Evolutionary conservation across 1,140 invertebrate genomes (phyloP), one percentile per base, ranked within the genome.

Genomic region (Neodiprion lecontei): DNA sequence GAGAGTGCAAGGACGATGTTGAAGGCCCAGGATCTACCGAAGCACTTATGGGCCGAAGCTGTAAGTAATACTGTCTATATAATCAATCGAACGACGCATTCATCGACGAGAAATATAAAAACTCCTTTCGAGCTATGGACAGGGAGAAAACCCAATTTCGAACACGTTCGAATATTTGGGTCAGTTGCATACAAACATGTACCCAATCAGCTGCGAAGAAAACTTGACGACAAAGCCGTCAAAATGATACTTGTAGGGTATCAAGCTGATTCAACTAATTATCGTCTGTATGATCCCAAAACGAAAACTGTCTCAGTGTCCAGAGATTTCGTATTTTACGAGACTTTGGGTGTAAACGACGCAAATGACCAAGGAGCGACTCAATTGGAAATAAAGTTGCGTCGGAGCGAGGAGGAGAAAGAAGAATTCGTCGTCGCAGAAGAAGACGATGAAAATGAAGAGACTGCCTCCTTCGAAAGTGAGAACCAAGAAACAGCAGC

Each of bases 211-310:
- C 48, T 69, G 2, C 69, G 68, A 72, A 71, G 67, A 21, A 79
- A 79, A 28, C 74, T 75, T 1, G 72, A 77, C 11, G 69, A n/a
- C 7, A 71, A 76, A 9, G 67, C 75, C 1, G 47, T 69, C 14
- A 70, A 77, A 48, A 72, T 68, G 0, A 47, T 74, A 23, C 70
- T 77, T 49, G 17, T 76, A 0, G 75, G 75, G 9, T 79, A 79
- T 40, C 48, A 14, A 14, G 75, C 74, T 12, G 28, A 76, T 23
- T 21, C 9, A 7, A 75, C 74, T 11, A 70, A 74, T 11, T 75
- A 72, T n/a, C 74, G 75, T 2, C 61, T 79, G 9, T 75, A 74
- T 74, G 53, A 72, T 11, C 70, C 73, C 0, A 53, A 40, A 7
- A 1, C 50, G 11, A 69, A 49, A 21, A 66, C 72, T 74, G 61